Conservation (phyloP, 2,888 invertebrate genomes). For the Epiblema foenella region DNA sequence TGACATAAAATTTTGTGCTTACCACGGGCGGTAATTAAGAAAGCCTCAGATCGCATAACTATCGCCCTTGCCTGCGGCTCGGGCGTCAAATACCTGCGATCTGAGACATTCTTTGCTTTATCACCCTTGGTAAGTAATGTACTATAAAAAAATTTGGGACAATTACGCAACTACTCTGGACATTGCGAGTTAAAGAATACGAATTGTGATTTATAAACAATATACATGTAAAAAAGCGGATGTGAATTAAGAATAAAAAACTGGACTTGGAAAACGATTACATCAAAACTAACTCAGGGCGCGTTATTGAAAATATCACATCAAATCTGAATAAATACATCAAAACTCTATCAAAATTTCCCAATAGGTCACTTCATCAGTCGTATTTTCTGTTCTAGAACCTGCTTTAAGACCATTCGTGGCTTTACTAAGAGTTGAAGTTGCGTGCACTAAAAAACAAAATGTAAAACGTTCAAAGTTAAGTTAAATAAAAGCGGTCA, state of each 20-base stretch:
- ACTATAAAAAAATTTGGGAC: too few relatives aligned
- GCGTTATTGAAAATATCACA: slow-evolving; percentile 7
- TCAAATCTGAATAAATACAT: slow-evolving; percentile 12
- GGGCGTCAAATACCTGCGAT: too few relatives aligned
- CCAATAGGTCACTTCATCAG: not conserved
- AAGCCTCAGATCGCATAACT: too few relatives aligned
- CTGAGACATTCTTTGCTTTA: too few relatives aligned
- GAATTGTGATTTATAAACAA: slow-evolving; percentile 1
- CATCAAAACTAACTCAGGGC: slow-evolving; percentile 7
- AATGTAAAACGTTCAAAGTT: not conserved
- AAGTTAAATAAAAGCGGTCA: too few relatives aligned
- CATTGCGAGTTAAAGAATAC: too few relatives aligned
- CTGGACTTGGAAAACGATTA: not conserved
- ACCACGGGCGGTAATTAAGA: too few relatives aligned
- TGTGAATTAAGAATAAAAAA: not conserved
- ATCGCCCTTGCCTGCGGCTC: too few relatives aligned
- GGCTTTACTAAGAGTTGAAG: not conserved
- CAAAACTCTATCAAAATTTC: slow-evolving; percentile 1
- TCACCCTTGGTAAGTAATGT: too few relatives aligned
- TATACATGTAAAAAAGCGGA: slow-evolving; percentile 1
- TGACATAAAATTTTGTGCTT: too few relatives aligned
- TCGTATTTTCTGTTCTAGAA: not conserved
- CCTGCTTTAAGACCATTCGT: not conserved
- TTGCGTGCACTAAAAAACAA: not conserved
- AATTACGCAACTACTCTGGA: too few relatives aligned